Conservation (phyloP, 37 sponge, comb jelly and placozoan genomes). For the Crambe crambe region DNA sequence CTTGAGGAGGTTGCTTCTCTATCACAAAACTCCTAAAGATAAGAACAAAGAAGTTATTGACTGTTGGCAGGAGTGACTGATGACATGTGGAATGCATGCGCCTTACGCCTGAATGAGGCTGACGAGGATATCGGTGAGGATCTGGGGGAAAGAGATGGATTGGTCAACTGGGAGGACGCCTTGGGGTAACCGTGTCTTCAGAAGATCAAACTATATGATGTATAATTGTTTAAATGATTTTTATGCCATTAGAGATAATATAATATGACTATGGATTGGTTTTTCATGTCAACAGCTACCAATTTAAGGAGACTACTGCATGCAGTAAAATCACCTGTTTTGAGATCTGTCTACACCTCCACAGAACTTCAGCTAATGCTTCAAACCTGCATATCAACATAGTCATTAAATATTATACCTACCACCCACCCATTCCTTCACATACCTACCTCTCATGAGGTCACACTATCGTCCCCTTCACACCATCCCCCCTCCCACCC, state of each 20-base stretch:
- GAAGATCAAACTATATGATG: constrained; percentile 21
- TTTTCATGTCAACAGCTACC: neutral
- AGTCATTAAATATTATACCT: neutral
- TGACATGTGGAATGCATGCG: neutral
- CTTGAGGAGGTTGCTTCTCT: constrained; percentile 98
- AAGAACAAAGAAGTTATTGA: constrained; percentile 1
- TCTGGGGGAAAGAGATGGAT: constrained; percentile 13
- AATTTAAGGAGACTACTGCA: too few species aligned
- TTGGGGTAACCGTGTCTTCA: constrained; percentile 14
- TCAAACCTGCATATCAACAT: constrained; percentile 61
- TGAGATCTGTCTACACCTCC: constrained; percentile 64
- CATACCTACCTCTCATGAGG: too few species aligned
- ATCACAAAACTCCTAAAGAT: constrained; percentile 86
- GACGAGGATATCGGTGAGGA: constrained; percentile 42
- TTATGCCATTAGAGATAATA: too few species aligned
- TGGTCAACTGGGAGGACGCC: constrained; percentile 27
- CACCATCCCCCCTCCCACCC: neutral
- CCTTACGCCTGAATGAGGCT: constrained; percentile 55
- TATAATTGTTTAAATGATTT: neutral
- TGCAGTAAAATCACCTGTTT: constrained; percentile 67
- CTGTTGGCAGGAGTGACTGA: too few species aligned
- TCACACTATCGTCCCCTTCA: too few species aligned
- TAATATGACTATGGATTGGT: neutral
- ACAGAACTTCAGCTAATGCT: constrained; percentile 75
- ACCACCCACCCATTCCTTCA: neutral